Evolutionary conservation across 2,888 invertebrate species (phyloP), one percentile per base, ranked within the genome.

Genomic region (Agonopterix alstromeriana): DNA sequence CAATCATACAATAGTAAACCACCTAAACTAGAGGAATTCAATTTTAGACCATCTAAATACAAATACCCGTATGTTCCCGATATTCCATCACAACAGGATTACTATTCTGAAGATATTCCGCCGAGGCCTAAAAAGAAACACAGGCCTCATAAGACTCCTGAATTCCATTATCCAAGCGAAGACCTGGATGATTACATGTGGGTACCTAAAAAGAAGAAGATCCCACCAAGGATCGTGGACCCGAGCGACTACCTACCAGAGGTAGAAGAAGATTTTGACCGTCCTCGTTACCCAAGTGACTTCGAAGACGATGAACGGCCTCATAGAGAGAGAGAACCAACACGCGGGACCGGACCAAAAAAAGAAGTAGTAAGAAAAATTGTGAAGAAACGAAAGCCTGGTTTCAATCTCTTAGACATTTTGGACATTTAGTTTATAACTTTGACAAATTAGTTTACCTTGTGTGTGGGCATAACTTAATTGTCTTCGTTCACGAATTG

Each of bases 161-260:
- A 87, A 50, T 65, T 62, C 5, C 61, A 58, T 43, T 65, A 62
- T 51, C 59, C 68, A 1, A 66, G 61, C 49, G 82, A 82, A 27
- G 77, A 84, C 49, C 55, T 77, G 48, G 83, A 81, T 55, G 87
- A 87, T 51, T 85, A 81, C 42, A n/a, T 38, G 10, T 70, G 82
- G 56, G 82, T 86, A 17, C 87, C 86, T 36, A 87, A 87, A 55
- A 85, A 82, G 62, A 88, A 87, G 56, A 67, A 75, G 47, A 86
- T 80, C 53, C 67, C 62, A 51, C 83, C 82, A 1, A 56, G 58
- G 3, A 73, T 74, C 51, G 54, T 66, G 40, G 59, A 66, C 7
- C 77, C 81, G n/a, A 58, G 69, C 44, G 82, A 84, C 47, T 82
- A 79, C 45, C 62, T 67, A 55, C 68, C 65, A 42, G 75, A 77